These are phyloP conservation scores for Falco biarmicus DNA, from an alignment of 2,797 vertebrate species.

Conservation along the genomic window DNA sequence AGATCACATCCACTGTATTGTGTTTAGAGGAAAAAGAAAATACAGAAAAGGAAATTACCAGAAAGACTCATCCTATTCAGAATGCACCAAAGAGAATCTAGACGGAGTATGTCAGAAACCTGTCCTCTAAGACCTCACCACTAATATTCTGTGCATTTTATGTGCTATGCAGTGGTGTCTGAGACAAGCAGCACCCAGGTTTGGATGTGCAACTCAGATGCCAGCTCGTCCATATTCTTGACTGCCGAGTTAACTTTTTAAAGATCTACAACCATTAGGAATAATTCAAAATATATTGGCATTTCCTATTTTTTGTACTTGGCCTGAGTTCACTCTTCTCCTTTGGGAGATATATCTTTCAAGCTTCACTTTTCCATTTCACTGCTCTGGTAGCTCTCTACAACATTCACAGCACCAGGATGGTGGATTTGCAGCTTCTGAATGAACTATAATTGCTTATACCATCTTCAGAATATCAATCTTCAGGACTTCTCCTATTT, in stretches of 20 bases:
- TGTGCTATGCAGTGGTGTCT: background rate
- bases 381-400: constrained; percentile 27
- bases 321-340: background rate
- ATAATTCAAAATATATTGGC: constrained; percentile 34
- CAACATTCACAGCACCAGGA: background rate
- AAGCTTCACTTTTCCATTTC: constrained; percentile 38
- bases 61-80: background rate
- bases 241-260: constrained; percentile 7
- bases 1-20: background rate
- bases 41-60: background rate
- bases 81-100: background rate
- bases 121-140: background rate
- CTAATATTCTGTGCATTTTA: background rate
- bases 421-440: constrained; percentile 31
- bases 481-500: constrained; percentile 40
- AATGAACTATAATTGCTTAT: constrained; percentile 34
- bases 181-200: background rate
- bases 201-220: background rate
- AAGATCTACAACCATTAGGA: background rate
- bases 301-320: background rate
- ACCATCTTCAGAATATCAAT: constrained; percentile 33
- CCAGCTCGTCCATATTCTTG: background rate
- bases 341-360: constrained; percentile 18
- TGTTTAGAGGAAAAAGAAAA: background rate
- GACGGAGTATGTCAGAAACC: background rate